These are phyloP conservation scores for Antheraea yamamai DNA, from an alignment of 2,888 invertebrate genomes.

Conservation along the genomic window DNA sequence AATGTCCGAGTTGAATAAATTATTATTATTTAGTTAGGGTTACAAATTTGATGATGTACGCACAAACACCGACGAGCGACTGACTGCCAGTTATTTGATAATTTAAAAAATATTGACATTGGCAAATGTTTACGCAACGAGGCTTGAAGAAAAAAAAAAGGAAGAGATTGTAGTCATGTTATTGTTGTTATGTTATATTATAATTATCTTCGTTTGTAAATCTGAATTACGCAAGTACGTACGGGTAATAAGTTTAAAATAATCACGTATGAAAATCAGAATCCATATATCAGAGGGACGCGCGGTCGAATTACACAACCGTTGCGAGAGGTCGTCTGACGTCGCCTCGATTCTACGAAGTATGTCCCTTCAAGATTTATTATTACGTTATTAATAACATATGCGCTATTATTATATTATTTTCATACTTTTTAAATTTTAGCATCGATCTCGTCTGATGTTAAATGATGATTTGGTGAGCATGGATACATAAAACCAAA, in stretches of 20 bases:
- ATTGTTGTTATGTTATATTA: conserved; percentile 5
- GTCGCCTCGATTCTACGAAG: background rate
- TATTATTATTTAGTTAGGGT: no score
- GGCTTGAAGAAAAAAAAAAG: background rate
- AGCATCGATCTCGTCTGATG: no score
- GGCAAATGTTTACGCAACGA: background rate
- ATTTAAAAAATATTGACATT: background rate
- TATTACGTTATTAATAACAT: background rate
- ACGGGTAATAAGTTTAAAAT: conserved; percentile 2
- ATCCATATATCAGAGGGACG: conserved; percentile 8
- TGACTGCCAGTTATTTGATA: background rate
- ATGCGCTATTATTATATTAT: no score
- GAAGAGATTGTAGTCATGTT: background rate
- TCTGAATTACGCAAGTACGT: conserved; percentile 4
- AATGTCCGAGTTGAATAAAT: no score
- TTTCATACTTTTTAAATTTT: no score
- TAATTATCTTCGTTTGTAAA: background rate
- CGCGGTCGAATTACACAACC: conserved; percentile 1
- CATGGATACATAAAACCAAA: no score
- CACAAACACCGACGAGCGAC: no score
- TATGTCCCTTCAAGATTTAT: background rate
- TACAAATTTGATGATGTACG: no score
- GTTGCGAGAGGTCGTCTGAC: background rate
- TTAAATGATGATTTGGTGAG: no score
- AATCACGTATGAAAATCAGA: conserved; percentile 5